A percentile compares a stretch with the other conserved stretches of the same genome.
Conservation (phyloP, 2,113 vertebrate genomes). For the Microcebus tavaratra region DNA sequence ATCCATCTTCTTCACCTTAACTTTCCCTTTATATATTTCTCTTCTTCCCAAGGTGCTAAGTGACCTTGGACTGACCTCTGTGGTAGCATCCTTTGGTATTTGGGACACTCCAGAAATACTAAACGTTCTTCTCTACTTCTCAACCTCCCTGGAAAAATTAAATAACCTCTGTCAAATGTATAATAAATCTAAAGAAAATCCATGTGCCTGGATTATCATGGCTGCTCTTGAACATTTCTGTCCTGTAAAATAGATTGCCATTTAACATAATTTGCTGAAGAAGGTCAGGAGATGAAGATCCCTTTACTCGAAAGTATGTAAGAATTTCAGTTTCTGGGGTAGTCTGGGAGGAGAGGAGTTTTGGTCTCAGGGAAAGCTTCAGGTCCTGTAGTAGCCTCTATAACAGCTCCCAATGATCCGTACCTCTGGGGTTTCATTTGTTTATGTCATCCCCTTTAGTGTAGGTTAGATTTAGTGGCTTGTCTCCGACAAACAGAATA, state of each 20-base stretch:
- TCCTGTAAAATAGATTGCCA: background rate
- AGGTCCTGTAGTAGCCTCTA: background rate
- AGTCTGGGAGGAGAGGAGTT: background rate
- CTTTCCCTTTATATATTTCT: background rate
- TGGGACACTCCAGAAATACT: background rate
- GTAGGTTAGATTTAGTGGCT: background rate
- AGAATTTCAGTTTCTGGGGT: background rate
- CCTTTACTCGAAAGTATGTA: background rate
- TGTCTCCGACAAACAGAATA: background rate
- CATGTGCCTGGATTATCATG: background rate
- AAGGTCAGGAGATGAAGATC: background rate
- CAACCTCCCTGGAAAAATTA: background rate
- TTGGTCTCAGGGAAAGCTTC: background rate
- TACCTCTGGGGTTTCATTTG: background rate
- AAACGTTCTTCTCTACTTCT: background rate
- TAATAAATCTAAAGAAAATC: slow-evolving; percentile 6
- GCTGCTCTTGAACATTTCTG: background rate
- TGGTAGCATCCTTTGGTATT: background rate
- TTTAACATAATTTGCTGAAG: background rate
- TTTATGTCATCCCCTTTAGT: background rate
- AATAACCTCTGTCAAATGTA: background rate
- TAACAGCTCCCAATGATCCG: background rate
- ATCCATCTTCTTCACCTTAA: background rate
- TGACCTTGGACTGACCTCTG: background rate
- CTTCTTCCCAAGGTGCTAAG: background rate